A percentile compares a stretch with the other conserved stretches of the same genome.
Evolutionary conservation across 2,888 invertebrate species (phyloP).

Genomic region (Eustalomyia histrio): DNA sequence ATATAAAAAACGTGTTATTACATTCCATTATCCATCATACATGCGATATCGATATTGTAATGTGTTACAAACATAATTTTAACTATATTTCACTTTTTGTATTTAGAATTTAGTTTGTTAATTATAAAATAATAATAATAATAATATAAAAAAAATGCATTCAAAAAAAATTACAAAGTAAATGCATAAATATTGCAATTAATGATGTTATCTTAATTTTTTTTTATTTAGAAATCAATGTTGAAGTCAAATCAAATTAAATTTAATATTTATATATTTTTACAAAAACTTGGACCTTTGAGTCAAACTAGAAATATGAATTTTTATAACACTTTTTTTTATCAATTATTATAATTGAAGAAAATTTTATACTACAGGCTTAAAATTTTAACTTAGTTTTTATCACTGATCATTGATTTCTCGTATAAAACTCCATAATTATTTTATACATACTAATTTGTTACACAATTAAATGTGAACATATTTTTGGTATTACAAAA

Average conservation of each 20-base stretch:
- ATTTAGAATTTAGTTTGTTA: conserved; percentile 60
- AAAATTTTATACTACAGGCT: background rate
- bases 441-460: background rate
- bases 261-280: no score
- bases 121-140: conserved; percentile 54
- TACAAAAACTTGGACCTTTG: no score
- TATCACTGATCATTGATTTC: background rate
- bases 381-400: background rate
- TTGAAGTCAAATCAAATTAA: background rate
- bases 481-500: background rate
- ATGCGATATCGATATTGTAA: conserved; percentile 66
- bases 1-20: conserved; percentile 54
- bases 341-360: no score
- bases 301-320: no score
- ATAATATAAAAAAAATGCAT: conserved; percentile 16
- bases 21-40: conserved; percentile 61
- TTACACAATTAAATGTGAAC: background rate
- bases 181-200: conserved; percentile 33
- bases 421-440: background rate
- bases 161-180: conserved; percentile 55
- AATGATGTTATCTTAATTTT: conserved; percentile 37
- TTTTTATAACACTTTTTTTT: no score
- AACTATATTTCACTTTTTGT: conserved; percentile 33
- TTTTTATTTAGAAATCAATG: conserved; percentile 55
- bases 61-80: conserved; percentile 59